Conservation (phyloP, 2,797 vertebrate genomes). For the Zenarchopterus dispar region DNA sequence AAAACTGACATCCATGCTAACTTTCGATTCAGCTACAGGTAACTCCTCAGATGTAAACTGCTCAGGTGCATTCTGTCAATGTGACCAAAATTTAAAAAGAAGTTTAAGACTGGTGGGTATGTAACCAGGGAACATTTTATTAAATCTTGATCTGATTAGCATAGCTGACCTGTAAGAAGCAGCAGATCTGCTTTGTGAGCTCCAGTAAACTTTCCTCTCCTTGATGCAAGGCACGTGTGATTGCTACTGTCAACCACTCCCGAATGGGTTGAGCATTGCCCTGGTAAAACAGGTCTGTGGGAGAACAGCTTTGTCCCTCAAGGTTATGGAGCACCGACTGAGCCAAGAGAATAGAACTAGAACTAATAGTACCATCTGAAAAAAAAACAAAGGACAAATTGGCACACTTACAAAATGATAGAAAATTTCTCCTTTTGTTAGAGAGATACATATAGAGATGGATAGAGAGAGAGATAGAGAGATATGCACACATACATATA, state of each 20-base stretch:
- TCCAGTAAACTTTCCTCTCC: constrained; percentile 96
- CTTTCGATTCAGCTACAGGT: constrained; percentile 94
- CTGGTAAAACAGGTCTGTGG: constrained; percentile 97
- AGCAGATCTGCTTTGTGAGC: constrained; percentile 96
- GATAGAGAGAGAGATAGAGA: neutral
- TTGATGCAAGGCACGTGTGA: constrained; percentile 94
- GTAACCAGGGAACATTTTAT: neutral
- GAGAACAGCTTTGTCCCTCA: constrained; percentile 93
- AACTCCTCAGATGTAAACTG: constrained; percentile 98
- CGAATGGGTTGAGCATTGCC: constrained; percentile 90
- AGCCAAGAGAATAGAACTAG: constrained; percentile 91
- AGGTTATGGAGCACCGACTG: constrained; percentile 95
- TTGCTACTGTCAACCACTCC: constrained; percentile 96
- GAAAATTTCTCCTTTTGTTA: neutral
- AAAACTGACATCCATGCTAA: constrained; percentile 98
- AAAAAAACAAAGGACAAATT: constrained; percentile 23
- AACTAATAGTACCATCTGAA: constrained; percentile 95
- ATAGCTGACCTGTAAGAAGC: constrained; percentile 90
- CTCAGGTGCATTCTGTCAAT: constrained; percentile 89
- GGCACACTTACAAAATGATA: constrained; percentile 6
- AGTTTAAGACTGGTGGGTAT: neutral
- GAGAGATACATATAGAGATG: neutral
- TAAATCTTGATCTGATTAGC: neutral
- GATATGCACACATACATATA: neutral
- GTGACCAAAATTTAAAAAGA: neutral